Evolutionary conservation across 2,888 invertebrate species (phyloP).

Genomic region (Troides aeacus): DNA sequence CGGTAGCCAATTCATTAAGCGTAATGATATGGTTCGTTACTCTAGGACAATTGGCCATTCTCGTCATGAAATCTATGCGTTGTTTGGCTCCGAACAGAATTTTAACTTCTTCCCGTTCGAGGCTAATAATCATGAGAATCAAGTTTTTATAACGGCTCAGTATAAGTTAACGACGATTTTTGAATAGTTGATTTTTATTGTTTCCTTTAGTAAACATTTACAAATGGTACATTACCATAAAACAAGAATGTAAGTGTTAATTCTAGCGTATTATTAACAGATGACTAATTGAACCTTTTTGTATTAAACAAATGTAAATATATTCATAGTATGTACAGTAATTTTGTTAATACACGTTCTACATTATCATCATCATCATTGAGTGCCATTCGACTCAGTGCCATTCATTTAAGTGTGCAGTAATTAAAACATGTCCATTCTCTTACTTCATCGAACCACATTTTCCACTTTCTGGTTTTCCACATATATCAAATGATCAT

Average conservation of each 20-base stretch:
- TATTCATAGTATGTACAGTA: too few relatives aligned
- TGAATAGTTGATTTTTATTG: slow-evolving; percentile 33
- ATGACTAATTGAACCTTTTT: not conserved
- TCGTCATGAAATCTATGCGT: slow-evolving; percentile 54
- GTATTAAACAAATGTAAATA: too few relatives aligned
- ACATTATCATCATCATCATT: too few relatives aligned
- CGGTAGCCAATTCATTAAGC: slow-evolving; percentile 67
- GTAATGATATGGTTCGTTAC: slow-evolving; percentile 77
- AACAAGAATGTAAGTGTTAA: too few relatives aligned
- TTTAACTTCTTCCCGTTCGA: slow-evolving; percentile 50
- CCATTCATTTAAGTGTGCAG: too few relatives aligned
- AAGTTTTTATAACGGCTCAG: slow-evolving; percentile 38
- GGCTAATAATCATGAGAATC: slow-evolving; percentile 45
- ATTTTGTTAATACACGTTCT: too few relatives aligned
- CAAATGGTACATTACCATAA: too few relatives aligned
- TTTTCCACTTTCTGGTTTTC: too few relatives aligned
- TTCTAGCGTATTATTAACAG: not conserved
- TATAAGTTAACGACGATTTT: slow-evolving; percentile 36
- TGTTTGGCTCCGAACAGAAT: slow-evolving; percentile 48
- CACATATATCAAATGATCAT: too few relatives aligned
- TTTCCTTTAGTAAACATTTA: not conserved
- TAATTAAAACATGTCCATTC: too few relatives aligned
- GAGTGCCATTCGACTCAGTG: too few relatives aligned
- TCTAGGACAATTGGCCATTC: slow-evolving; percentile 71
- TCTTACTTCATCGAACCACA: too few relatives aligned